These are phyloP conservation scores for Atractosteus spatula DNA, from an alignment of 2,113 vertebrate genomes.

Conservation along the genomic window DNA sequence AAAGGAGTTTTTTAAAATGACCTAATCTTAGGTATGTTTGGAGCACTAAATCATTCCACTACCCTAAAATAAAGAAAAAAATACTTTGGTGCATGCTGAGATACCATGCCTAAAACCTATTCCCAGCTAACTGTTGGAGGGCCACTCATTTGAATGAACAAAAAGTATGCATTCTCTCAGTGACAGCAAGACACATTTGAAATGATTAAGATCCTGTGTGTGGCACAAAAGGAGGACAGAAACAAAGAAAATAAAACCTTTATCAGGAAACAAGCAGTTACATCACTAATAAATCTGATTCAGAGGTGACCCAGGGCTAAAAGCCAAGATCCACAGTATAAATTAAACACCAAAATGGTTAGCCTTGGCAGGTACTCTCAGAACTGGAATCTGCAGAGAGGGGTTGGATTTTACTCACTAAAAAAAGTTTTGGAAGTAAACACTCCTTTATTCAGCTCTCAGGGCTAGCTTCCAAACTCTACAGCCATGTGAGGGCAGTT, in stretches of 20 bases:
- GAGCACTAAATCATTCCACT: constrained; percentile 9
- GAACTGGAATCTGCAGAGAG: constrained; percentile 72
- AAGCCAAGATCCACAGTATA: constrained; percentile 62
- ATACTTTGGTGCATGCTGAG: neutral
- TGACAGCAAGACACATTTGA: neutral
- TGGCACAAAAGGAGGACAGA: constrained; percentile 48
- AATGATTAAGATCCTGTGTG: no score
- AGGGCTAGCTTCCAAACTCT: constrained; percentile 65
- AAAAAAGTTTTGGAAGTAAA: constrained; percentile 62
- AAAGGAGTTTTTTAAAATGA: constrained; percentile 76
- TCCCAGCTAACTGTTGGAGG: neutral
- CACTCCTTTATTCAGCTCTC: constrained; percentile 51
- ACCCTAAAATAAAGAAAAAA: neutral
- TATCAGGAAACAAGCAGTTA: constrained; percentile 67
- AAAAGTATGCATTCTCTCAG: no score
- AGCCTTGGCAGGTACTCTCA: constrained; percentile 63
- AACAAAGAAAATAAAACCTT: constrained; percentile 50
- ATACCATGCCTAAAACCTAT: neutral
- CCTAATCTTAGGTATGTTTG: constrained; percentile 65
- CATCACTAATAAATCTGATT: constrained; percentile 67
- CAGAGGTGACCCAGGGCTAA: constrained; percentile 53
- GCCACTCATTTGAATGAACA: neutral
- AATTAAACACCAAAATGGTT: constrained; percentile 70
- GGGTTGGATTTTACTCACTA: constrained; percentile 64
- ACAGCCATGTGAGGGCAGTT: constrained; percentile 78